phyloP scores from a whole-genome alignment of 2,113 vertebrate genomes.

The Hippocampus mohnikei region DNA sequence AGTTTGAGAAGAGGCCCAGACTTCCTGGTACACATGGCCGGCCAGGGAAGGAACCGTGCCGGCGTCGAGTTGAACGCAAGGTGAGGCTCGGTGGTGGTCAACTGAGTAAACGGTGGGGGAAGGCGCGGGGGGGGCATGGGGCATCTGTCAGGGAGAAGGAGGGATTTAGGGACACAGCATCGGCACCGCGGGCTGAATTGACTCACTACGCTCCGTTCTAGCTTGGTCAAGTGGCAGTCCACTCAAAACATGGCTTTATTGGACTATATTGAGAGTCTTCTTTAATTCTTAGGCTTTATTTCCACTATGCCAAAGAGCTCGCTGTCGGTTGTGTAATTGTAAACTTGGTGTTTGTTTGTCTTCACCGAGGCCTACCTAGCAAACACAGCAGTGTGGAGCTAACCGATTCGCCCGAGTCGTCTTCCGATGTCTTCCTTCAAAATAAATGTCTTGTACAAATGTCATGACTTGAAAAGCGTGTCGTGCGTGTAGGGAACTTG shows the following conservation, averaged over 20 bases:
- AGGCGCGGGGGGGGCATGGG: constrained; percentile 19
- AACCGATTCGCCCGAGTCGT: fast-evolving
- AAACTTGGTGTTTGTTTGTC: constrained; percentile 68
- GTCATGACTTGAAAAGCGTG: background rate
- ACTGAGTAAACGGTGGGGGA: background rate
- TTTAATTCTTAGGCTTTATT: background rate
- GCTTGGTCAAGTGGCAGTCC: constrained; percentile 27
- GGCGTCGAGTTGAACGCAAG: constrained; percentile 53
- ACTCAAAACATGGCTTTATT: constrained; percentile 6
- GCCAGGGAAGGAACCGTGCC: constrained; percentile 14
- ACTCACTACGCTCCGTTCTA: constrained; percentile 12
- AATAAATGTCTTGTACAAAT: constrained; percentile 23
- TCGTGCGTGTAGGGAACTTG: background rate
- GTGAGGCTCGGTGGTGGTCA: constrained; percentile 39
- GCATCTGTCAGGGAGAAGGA: constrained; percentile 34
- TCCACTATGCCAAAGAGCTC: background rate
- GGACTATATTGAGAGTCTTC: background rate
- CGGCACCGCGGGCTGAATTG: constrained; percentile 19
- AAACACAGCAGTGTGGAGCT: constrained; percentile 37
- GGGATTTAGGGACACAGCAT: background rate
- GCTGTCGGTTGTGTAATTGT: constrained; percentile 19
- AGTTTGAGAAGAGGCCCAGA: constrained; percentile 63
- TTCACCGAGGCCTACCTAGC: constrained; percentile 72
- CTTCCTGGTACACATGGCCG: constrained; percentile 66
- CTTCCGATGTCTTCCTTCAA: constrained; percentile 45